Evolutionary conservation across 2,113 vertebrate species (phyloP), one percentile per base, ranked within the genome.

Genomic region (Tautogolabrus adspersus): DNA sequence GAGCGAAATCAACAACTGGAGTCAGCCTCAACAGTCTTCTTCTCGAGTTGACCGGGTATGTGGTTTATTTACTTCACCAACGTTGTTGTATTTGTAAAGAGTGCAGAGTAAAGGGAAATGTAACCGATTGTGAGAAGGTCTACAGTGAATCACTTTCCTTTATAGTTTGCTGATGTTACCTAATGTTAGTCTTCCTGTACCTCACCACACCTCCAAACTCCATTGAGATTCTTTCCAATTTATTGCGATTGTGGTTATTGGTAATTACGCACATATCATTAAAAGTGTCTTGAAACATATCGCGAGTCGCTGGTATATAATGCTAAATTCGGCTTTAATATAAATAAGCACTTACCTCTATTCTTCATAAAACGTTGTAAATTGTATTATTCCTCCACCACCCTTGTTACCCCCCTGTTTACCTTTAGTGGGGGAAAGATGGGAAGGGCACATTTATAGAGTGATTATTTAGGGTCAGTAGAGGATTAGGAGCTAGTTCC

Each of bases 21-120:
- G 30, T 98, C 81, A 99, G 97, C 83, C 71, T 95, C 52, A 80
- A 92, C 79, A 97, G 97, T 55, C 85, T 98, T 0, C 88, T 96
- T 0, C 93, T 99, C 57, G 97, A 98, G 90, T 83, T 99, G 65
- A 73, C 81, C 7, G 97, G 97, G 97, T 98, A 91, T 22, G 87
- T 55, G n/a, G 47, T 34, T 34, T 34, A 16, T 13, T 34, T 49
- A 19, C 0, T 8, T n/a, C 8, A 52, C 8, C 9, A 2, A 1
- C 16, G 10, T 2, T 30, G 26, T 46, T 11, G 15, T 13, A 5
- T 15, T 1, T 59, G 1, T 34, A 10, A n/a, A 58, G 8, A 51
- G 12, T 44, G 60, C 3, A 55, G 10, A 21, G 6, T 15, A 3
- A 10, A 4, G 19, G 12, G 4, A 16, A 23, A 23, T 2, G 5